Evolutionary conservation across 2,888 invertebrate genomes (phyloP), one percentile per base, ranked within the genome.

Genomic region (Andricus curvator): DNA sequence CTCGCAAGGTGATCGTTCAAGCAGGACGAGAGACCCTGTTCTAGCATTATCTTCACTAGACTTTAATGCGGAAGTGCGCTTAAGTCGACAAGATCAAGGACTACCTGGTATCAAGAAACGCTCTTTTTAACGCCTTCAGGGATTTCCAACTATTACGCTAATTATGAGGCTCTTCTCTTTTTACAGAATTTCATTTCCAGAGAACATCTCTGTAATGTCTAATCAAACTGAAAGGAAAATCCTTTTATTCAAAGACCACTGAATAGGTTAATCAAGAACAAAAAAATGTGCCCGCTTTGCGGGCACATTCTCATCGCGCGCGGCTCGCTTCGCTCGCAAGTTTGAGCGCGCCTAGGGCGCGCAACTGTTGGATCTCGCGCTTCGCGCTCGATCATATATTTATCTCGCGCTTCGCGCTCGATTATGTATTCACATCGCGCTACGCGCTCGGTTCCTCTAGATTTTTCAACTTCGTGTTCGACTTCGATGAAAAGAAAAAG

Each of bases 61-160:
- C 48, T 70, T 74, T 56, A 74, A 74, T 74, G 80, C 79, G 79
- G 79, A 79, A 79, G 79, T 79, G n/a, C 79, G 60, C 79, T 79
- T 9, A 74, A 68, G 22, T 62, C 65, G 79, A 74, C 74, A 64
- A 70, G 70, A 62, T 65, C 74, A 74, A 68, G 79, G 67, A 74
- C 51, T 76, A 74, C 29, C 20, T 29, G 29, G 33, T 56, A 20
- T 29, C 20, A 56, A 56, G 56, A n/a, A 74, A 56, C 62, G 22
- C 33, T 60, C 74, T 81, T 56, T 78, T 70, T 77, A 25, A 65
- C 41, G n/a, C 67, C 20, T 22, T 33, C 33, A 5, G 17, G 41
- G 20, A 67, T 29, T 79, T 68, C 20, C 51, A 9, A 25, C 25
- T 25, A 62, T 25, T 29, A 15, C 15, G 29, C 62, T 25, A 13